Percentiles rank a stretch among this genome's conserved stretches.
Conservation (phyloP, 2,113 vertebrate species). For the Mohoua ochrocephala region DNA sequence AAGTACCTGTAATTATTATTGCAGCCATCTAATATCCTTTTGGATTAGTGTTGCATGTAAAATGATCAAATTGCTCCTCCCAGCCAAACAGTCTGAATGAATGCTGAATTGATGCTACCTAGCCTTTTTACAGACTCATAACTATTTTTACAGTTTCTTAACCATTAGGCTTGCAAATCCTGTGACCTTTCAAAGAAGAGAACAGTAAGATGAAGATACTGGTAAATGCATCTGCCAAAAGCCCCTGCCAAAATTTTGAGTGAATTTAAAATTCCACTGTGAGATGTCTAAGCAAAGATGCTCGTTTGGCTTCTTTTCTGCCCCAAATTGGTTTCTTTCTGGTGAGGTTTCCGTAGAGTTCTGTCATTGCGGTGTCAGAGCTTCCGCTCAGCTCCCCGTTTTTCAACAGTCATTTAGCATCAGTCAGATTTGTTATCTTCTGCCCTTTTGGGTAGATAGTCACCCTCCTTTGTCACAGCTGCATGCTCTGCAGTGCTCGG, state of each 20-base stretch:
- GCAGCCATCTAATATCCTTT: not conserved
- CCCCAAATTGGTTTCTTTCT: not conserved
- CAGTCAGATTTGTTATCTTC: rapidly evolving
- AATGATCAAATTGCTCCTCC: not conserved
- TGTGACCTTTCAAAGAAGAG: not conserved
- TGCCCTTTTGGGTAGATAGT: not conserved
- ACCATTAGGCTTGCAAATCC: not conserved
- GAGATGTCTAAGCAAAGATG: not conserved
- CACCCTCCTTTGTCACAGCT: not conserved
- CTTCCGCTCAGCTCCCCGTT: not conserved
- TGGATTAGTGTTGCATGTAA: not conserved
- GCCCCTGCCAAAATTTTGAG: not conserved
- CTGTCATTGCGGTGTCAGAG: not conserved
- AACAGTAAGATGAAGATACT: not conserved
- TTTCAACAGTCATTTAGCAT: not conserved
- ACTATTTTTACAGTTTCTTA: not conserved
- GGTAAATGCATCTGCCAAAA: not conserved
- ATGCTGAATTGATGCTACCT: not conserved
- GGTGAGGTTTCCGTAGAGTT: not conserved
- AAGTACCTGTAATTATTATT: conserved; percentile 21
- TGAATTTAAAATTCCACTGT: not conserved
- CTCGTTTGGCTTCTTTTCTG: not conserved
- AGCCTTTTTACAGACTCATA: not conserved
- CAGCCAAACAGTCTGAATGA: not conserved
- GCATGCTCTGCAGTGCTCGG: not conserved